Conservation (phyloP, 1,140 invertebrate species). For the Drosophila leontia region DNA sequence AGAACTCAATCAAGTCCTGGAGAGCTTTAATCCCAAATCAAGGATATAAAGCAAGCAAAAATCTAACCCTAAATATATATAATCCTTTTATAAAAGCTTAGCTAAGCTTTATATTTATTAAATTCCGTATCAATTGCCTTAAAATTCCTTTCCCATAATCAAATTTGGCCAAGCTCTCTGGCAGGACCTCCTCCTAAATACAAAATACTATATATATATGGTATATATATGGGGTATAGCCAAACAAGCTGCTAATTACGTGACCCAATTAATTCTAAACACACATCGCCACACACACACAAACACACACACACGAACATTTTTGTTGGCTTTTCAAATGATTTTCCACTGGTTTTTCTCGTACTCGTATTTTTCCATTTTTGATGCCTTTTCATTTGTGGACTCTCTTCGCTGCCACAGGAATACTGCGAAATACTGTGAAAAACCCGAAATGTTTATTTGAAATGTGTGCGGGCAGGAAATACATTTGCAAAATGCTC, state of each 20-base stretch:
- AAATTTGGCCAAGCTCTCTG: conserved; percentile 21
- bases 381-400: conserved; percentile 43
- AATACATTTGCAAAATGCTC: conserved; percentile 66
- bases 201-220: conserved; percentile 16
- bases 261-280: conserved; percentile 80
- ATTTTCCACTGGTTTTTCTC: conserved; percentile 35
- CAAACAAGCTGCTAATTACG: conserved; percentile 78
- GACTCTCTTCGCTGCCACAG: conserved; percentile 3
- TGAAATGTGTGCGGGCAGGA: conserved; percentile 71
- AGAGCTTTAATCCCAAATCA: not conserved
- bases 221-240: conserved; percentile 1
- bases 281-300: conserved; percentile 46
- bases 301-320: conserved; percentile 11
- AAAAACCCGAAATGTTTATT: conserved; percentile 76
- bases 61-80: not conserved
- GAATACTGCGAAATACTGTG: conserved; percentile 17
- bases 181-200: not conserved
- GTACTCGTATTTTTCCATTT: conserved; percentile 37
- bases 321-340: conserved; percentile 64
- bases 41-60: not conserved
- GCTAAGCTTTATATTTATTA: conserved; percentile 7
- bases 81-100: not conserved
- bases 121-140: conserved; percentile 15
- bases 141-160: conserved; percentile 19
- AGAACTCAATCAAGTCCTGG: not conserved